Percentiles rank a stretch among this genome's conserved stretches.
phyloP scores from a whole-genome alignment of 1,140 invertebrate species.

The Musca domestica region DNA sequence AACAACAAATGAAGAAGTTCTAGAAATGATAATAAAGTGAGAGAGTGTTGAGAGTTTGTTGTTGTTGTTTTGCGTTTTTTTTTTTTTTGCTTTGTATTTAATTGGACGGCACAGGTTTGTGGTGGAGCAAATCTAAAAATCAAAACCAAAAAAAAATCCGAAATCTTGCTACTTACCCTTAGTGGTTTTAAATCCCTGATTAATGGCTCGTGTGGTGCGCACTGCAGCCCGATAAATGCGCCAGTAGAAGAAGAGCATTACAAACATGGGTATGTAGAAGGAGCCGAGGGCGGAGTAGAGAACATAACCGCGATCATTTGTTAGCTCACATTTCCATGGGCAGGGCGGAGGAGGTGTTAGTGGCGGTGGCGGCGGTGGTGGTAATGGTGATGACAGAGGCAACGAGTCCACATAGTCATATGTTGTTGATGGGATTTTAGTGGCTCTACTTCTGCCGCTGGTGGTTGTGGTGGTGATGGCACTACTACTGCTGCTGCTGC shows the following conservation, averaged over 20 bases:
- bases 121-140: too few species aligned
- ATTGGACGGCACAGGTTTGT: too few species aligned
- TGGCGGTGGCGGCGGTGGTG: not conserved
- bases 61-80: too few species aligned
- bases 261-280: conserved; percentile 89
- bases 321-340: conserved; percentile 84
- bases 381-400: too few species aligned
- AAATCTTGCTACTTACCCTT: conserved; percentile 60
- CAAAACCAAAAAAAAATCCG: too few species aligned
- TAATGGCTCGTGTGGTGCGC: conserved; percentile 61
- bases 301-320: conserved; percentile 84
- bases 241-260: conserved; percentile 91
- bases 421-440: conserved; percentile 19
- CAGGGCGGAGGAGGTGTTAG: conserved; percentile 59
- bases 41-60: too few species aligned
- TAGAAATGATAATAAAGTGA: too few species aligned
- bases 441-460: not conserved
- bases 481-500: not conserved
- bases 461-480: too few species aligned
- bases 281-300: conserved; percentile 89
- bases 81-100: too few species aligned
- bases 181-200: conserved; percentile 89
- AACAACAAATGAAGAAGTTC: too few species aligned
- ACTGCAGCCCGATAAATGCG: conserved; percentile 85
- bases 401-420: not conserved